Evolutionary conservation across 2,113 vertebrate species (phyloP), one percentile per base, ranked within the genome.

Genomic region (Eubucco bourcierii): DNA sequence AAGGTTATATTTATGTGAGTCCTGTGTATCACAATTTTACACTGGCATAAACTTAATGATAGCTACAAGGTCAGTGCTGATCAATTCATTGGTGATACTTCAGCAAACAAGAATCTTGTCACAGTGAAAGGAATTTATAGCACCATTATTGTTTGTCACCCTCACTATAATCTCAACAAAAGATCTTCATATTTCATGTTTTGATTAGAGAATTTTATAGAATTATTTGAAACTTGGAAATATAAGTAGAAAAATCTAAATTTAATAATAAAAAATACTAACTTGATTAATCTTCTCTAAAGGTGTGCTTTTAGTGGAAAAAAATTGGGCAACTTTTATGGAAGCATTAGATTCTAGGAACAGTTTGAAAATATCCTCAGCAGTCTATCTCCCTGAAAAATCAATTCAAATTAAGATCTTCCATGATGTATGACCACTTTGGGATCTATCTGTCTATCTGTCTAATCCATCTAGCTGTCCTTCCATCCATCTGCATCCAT

Each of bases 31-130:
- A 39, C 11, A 50, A 19, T 14, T 3, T 79, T 81, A 29, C 27
- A n/a, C 3, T 60, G 58, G 52, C 39, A 86, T 56, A 75, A 83
- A 46, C 12, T 70, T 31, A 50, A 61, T 21, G 9, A 21, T 27
- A 63, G 55, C 80, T 78, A 17, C 14, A 55, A 31, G 65, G 24
- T 44, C 29, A 77, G 7, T 29, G 10, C 3, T 59, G 34, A 65
- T 76, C 2, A 0, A 75, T 84, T 72, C 28, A 31, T 4, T 0
- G 1, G 9, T 61, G 16, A 53, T 34, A 46, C 5, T 92, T n/a
- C 23, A 34, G 31, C 5, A 72, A 78, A 56, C 16, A 72, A n/a
- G 5, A 37, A 71, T 46, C 28, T 47, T 81, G 47, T 59, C 15
- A 20, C 20, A 68, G 7, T 20, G 16, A 14, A 75, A 61, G 46